phyloP scores from a whole-genome alignment of 2,113 vertebrate genomes.

The Seriola dumerili region DNA sequence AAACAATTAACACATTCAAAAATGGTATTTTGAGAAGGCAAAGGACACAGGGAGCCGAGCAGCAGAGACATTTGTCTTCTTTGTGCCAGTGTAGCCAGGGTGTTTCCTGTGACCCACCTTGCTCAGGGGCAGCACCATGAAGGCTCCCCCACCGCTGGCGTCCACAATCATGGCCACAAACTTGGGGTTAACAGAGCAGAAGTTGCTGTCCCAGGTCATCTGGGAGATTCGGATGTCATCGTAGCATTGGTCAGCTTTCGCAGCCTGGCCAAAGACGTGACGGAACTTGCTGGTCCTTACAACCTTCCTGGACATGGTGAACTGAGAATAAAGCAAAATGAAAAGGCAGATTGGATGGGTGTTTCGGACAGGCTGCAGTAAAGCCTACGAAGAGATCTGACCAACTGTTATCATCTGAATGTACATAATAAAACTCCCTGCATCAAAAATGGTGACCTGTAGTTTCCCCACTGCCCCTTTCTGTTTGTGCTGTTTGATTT shows the following conservation, averaged over 20 bases:
- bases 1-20: constrained; percentile 22
- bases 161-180: constrained; percentile 94
- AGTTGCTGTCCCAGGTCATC: constrained; percentile 95
- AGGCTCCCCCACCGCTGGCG: constrained; percentile 92
- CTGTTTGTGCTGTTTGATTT: constrained; percentile 9
- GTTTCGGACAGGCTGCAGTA: neutral
- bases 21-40: neutral
- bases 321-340: constrained; percentile 45
- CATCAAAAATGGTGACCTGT: neutral
- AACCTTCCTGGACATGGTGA: constrained; percentile 90
- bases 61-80: neutral
- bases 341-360: neutral
- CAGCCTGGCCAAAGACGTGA: constrained; percentile 90
- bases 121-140: constrained; percentile 89
- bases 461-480: neutral
- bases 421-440: neutral
- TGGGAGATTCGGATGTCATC: constrained; percentile 94
- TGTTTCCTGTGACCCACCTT: constrained; percentile 83
- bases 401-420: neutral
- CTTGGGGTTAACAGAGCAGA: constrained; percentile 93
- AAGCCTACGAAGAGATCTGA: neutral
- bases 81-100: neutral
- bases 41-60: neutral
- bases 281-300: constrained; percentile 93
- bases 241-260: constrained; percentile 92